A percentile compares a stretch with the other conserved stretches of the same genome.
phyloP scores from a whole-genome alignment of 2,888 invertebrate species.

The Barypeithes pellucidus region DNA sequence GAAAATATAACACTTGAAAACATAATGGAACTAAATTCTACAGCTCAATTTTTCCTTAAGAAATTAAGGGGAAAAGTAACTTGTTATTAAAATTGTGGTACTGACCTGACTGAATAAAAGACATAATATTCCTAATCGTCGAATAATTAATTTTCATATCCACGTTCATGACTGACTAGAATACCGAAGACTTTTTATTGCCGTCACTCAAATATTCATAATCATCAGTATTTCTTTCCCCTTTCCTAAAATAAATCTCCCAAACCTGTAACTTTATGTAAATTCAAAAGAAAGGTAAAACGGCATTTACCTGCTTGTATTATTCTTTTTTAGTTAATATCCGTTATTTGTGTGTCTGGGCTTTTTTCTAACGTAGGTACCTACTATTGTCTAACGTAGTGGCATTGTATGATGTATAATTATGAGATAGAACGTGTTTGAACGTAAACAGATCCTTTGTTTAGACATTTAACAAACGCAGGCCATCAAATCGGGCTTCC shows the following conservation, averaged over 20 bases:
- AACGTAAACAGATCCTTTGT: slow-evolving; percentile 53
- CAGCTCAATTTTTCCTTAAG: too few relatives aligned
- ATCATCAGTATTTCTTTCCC: not conserved
- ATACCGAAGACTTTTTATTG: too few relatives aligned
- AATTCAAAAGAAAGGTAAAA: slow-evolving; percentile 10
- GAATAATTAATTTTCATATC: too few relatives aligned
- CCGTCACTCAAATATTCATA: too few relatives aligned
- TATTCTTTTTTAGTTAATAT: slow-evolving; percentile 15
- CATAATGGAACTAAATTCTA: too few relatives aligned
- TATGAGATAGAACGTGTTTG: slow-evolving; percentile 50
- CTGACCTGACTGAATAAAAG: too few relatives aligned
- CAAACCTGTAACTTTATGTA: slow-evolving; percentile 19
- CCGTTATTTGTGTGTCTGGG: slow-evolving; percentile 27
- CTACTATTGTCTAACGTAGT: slow-evolving; percentile 29
- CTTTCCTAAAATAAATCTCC: not conserved
- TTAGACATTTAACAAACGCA: slow-evolving; percentile 52
- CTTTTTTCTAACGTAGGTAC: slow-evolving; percentile 3
- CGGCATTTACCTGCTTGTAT: slow-evolving; percentile 10
- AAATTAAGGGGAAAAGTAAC: too few relatives aligned
- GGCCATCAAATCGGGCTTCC: slow-evolving; percentile 46
- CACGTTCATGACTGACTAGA: too few relatives aligned
- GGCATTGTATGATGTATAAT: slow-evolving; percentile 49
- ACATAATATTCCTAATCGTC: too few relatives aligned
- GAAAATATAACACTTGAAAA: too few relatives aligned
- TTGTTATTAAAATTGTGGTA: too few relatives aligned